Conservation (phyloP, 2,888 invertebrate genomes). For the Horisme vitalbata region DNA sequence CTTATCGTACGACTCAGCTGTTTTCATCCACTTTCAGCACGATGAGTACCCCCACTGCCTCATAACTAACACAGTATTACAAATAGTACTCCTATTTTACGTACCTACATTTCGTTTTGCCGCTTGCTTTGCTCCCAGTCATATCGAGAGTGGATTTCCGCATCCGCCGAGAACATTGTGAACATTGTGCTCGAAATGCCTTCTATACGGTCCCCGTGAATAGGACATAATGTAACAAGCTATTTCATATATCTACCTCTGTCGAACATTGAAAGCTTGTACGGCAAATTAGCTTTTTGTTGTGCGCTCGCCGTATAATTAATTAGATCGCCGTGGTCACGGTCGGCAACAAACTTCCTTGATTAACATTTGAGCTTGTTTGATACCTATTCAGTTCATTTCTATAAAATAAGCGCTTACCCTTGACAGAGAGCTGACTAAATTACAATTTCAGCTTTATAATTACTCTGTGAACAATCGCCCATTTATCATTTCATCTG, state of each 20-base stretch:
- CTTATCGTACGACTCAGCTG: too few relatives aligned
- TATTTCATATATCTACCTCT: slow-evolving; percentile 41
- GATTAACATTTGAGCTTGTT: too few relatives aligned
- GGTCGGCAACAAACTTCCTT: too few relatives aligned
- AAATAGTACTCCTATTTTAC: slow-evolving; percentile 16
- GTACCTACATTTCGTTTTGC: slow-evolving; percentile 50
- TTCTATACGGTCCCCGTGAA: slow-evolving; percentile 45
- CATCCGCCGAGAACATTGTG: slow-evolving; percentile 56
- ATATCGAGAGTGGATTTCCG: slow-evolving; percentile 69
- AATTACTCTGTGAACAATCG: too few relatives aligned
- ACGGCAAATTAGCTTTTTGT: slow-evolving; percentile 36
- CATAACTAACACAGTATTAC: slow-evolving; percentile 1
- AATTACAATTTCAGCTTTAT: too few relatives aligned
- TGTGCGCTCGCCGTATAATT: slow-evolving; percentile 19
- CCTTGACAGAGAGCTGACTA: too few relatives aligned
- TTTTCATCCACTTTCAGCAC: too few relatives aligned
- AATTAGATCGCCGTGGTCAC: slow-evolving; percentile 8
- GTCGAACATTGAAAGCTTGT: slow-evolving; percentile 40
- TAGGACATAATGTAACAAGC: slow-evolving; percentile 56
- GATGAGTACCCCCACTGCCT: too few relatives aligned
- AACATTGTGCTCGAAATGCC: slow-evolving; percentile 57
- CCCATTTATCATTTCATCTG: too few relatives aligned
- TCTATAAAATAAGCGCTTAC: too few relatives aligned
- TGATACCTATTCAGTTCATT: too few relatives aligned
- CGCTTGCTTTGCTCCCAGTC: slow-evolving; percentile 45